Evolutionary conservation across 1,140 invertebrate species (phyloP).

Genomic region (Sarcophaga peregrina): DNA sequence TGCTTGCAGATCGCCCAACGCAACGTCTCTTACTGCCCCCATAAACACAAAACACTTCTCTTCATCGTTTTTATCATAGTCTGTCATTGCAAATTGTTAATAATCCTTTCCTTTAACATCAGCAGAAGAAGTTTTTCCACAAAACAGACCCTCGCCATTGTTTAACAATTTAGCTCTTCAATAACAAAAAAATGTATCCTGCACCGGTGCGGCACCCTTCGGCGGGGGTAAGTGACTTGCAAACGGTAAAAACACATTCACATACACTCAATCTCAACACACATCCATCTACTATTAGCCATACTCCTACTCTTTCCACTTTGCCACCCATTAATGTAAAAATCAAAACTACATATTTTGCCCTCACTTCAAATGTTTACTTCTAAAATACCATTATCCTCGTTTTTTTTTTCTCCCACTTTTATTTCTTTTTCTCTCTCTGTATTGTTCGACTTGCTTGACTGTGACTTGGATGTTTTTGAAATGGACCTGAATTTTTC

Average conservation of each 20-base stretch:
- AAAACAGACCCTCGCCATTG: slow-evolving; percentile 22
- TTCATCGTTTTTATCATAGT: neutral
- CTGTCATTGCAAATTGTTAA: neutral
- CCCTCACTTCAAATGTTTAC: slow-evolving; percentile 24
- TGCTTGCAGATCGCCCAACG: slow-evolving; percentile 24
- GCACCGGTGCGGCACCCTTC: slow-evolving; percentile 66
- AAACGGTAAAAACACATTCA: slow-evolving; percentile 34
- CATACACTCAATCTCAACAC: slow-evolving; percentile 29
- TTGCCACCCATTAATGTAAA: slow-evolving; percentile 39
- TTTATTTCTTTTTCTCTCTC: neutral
- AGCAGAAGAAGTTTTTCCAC: neutral
- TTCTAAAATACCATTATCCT: slow-evolving; percentile 20
- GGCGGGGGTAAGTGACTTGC: slow-evolving; percentile 61
- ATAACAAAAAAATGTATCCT: slow-evolving; percentile 59
- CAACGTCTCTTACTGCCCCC: slow-evolving; percentile 13
- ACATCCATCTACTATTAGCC: slow-evolving; percentile 27
- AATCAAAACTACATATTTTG: slow-evolving; percentile 25
- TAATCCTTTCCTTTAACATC: neutral
- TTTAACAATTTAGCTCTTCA: slow-evolving; percentile 27
- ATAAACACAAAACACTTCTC: neutral
- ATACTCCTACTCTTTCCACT: slow-evolving; percentile 29
- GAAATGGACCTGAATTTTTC: neutral
- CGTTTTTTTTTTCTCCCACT: slow-evolving; percentile 14
- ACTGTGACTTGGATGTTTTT: neutral
- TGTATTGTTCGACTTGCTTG: neutral